These are phyloP conservation scores for Drosophila ananassae DNA, from an alignment of 1,140 invertebrate species.

Conservation along the genomic window DNA sequence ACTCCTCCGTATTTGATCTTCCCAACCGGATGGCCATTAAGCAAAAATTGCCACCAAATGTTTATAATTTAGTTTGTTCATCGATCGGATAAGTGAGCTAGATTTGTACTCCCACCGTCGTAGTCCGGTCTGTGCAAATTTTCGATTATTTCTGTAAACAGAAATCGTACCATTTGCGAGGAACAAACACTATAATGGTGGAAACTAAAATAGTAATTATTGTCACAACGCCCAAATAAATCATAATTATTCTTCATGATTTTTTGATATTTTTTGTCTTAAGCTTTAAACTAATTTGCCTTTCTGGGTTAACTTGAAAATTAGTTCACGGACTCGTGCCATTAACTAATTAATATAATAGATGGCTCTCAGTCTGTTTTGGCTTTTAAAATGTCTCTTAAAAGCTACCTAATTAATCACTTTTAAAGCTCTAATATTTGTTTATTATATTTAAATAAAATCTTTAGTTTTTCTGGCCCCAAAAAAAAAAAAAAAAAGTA, in stretches of 20 bases:
- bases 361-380: neutral
- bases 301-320: constrained; percentile 5
- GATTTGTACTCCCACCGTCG: no score
- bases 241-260: constrained; percentile 8
- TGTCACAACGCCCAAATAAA: constrained; percentile 9
- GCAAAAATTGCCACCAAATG: constrained; percentile 38
- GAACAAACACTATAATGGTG: constrained; percentile 28
- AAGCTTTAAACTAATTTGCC: constrained; percentile 2
- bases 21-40: constrained; percentile 51
- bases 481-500: constrained; percentile 3
- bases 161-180: constrained; percentile 15
- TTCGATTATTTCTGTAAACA: constrained; percentile 16
- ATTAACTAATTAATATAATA: neutral
- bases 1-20: constrained; percentile 35
- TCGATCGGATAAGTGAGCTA: constrained; percentile 38
- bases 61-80: constrained; percentile 49
- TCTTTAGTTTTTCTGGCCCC: neutral
- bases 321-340: neutral
- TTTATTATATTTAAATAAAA: neutral
- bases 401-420: neutral
- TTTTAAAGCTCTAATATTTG: neutral
- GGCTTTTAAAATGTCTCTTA: neutral
- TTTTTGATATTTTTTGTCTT: constrained; percentile 1
- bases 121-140: constrained; percentile 36
- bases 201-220: constrained; percentile 18